phyloP scores from a whole-genome alignment of 2,113 vertebrate genomes.

The Halichoeres trimaculatus region DNA sequence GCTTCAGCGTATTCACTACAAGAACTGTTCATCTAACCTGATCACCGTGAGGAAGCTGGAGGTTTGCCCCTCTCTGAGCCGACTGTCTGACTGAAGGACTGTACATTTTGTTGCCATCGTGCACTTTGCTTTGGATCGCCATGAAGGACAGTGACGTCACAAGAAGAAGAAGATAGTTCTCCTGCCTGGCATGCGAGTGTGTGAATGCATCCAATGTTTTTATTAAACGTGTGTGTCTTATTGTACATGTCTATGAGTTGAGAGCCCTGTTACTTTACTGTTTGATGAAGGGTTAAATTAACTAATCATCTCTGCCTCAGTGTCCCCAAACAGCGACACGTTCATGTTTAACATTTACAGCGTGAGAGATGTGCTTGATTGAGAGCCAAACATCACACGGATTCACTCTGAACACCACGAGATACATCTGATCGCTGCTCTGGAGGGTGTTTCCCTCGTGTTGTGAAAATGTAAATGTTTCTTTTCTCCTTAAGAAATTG shows the following conservation, averaged over 20 bases:
- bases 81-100: slow-evolving; percentile 45
- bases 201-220: slow-evolving; percentile 58
- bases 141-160: slow-evolving; percentile 41
- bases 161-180: slow-evolving; percentile 19
- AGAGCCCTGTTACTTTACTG: slow-evolving; percentile 31
- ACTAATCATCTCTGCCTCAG: slow-evolving; percentile 6
- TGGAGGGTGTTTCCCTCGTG: background rate
- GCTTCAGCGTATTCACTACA: slow-evolving; percentile 32
- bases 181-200: slow-evolving; percentile 51
- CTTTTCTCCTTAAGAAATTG: background rate
- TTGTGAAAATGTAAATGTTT: background rate
- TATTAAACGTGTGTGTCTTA: slow-evolving; percentile 44
- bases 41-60: slow-evolving; percentile 5
- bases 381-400: background rate
- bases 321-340: background rate
- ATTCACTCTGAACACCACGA: background rate
- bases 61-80: slow-evolving; percentile 17
- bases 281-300: slow-evolving; percentile 30
- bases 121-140: slow-evolving; percentile 53
- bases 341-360: background rate
- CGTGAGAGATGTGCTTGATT: slow-evolving; percentile 23
- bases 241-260: slow-evolving; percentile 36
- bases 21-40: slow-evolving; percentile 25
- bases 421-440: background rate
- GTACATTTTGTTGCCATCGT: slow-evolving; percentile 43